Base-by-base conservation (phyloP, 2,797 vertebrate genomes). In the Bucorvus abyssinicus region DNA sequence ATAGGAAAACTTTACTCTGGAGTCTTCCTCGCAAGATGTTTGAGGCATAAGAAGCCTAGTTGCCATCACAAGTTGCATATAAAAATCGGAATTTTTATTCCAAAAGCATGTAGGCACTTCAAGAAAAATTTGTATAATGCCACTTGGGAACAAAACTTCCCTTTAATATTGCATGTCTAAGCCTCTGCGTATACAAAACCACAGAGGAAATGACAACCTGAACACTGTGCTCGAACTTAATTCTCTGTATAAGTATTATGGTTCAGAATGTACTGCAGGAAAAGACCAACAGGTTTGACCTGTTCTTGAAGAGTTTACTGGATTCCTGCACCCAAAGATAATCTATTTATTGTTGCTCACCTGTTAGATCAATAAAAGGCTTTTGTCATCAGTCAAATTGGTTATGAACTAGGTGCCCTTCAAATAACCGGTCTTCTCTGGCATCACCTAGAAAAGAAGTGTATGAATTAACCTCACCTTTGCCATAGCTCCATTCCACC, bases 211-310 rank as follows among this genome's bases (percentile, higher is more conserved):
- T 42, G 53, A 34, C 27, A 93, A 27, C 38, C 21, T 67, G 44
- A 93, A 11, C 40, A 14, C 13, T 65, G 7, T 17, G 47, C 50
- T 50, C 36, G 47, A 30, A 60, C 23, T 16, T 45, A 60, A 44
- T 87, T 63, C 49, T 83, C 42, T 17, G 0, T 34, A 27, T 21
- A 29, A 71, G 47, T 22, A 9, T 42, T n/a, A 13, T 3, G 32
- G 50, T 69, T 92, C 89, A 82, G 60, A 85, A 63, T 26, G 38
- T 82, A 20, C 49, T 55, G 21, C 53, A 88, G 63, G 73, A 60
- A 91, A 57, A 90, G 34, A 79, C 13, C 27, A 90, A 91, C 83
- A 76, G 63, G 96, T 95, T 94, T 84, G 92, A 94, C 89, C 73
- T 86, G 90, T 93, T 90, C 81, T 75, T 78, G 60, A 81, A 74